Evolutionary conservation across 1,140 invertebrate genomes (phyloP).

Genomic region (Marisa cornuarietis): DNA sequence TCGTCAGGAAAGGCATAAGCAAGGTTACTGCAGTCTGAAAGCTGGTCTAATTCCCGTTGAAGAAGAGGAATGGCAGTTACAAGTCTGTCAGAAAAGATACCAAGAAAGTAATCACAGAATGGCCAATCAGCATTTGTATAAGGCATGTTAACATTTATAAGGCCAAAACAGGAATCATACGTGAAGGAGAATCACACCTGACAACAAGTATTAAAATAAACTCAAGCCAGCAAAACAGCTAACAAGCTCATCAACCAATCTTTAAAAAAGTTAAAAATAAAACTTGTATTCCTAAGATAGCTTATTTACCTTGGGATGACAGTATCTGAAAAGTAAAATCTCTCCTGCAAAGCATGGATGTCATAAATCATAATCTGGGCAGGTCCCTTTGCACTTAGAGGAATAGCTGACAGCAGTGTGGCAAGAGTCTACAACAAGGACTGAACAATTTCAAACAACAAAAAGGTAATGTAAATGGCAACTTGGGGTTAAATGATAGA

Average conservation of each 20-base stretch:
- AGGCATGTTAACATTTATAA: too few species aligned
- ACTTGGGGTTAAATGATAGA: too few species aligned
- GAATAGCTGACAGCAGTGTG: conserved; percentile 61
- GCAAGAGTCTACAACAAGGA: conserved; percentile 60
- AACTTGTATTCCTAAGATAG: not conserved
- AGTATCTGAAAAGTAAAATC: conserved; percentile 66
- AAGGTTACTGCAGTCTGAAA: conserved; percentile 45
- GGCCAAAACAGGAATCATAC: too few species aligned
- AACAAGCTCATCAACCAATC: not conserved
- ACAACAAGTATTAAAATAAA: too few species aligned
- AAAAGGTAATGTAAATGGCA: not conserved
- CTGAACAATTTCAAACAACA: not conserved
- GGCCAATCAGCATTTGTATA: too few species aligned
- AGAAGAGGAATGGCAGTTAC: conserved; percentile 63
- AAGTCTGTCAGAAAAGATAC: conserved; percentile 43
- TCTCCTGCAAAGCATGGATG: conserved; percentile 66
- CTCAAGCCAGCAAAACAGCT: not conserved
- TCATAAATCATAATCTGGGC: conserved; percentile 66
- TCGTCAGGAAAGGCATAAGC: conserved; percentile 65
- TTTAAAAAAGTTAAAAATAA: not conserved
- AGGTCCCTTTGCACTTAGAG: conserved; percentile 63
- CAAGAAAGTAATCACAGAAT: too few species aligned
- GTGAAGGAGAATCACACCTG: too few species aligned
- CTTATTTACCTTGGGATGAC: conserved; percentile 63
- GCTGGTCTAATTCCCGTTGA: conserved; percentile 40